Evolutionary conservation across 2,113 vertebrate species (phyloP).

Genomic region (Pleuronectes platessa): DNA sequence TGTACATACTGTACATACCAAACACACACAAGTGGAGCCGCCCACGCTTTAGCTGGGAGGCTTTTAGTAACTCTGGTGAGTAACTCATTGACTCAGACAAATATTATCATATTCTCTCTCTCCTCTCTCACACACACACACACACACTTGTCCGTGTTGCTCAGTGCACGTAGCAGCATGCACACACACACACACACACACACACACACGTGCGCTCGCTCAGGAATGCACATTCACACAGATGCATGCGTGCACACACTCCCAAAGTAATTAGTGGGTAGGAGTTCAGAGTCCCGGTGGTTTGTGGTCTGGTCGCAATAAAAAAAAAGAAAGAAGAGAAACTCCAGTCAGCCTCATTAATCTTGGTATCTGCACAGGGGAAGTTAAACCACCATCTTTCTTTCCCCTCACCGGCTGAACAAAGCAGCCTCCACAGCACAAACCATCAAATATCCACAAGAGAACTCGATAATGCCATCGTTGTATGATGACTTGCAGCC

Average conservation of each 20-base stretch:
- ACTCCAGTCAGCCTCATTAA: slow-evolving; percentile 63
- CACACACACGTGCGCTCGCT: slow-evolving; percentile 1
- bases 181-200: slow-evolving; percentile 8
- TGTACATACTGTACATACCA: slow-evolving; percentile 64
- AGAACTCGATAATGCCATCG: background rate
- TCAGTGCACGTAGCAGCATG: slow-evolving; percentile 25
- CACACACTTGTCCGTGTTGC: background rate
- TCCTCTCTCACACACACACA: background rate
- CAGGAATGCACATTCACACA: slow-evolving; percentile 37
- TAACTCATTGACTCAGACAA: slow-evolving; percentile 63
- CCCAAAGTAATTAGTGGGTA: slow-evolving; percentile 62
- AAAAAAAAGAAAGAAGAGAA: slow-evolving; percentile 38
- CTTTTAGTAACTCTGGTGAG: slow-evolving; percentile 52
- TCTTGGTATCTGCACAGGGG: slow-evolving; percentile 52
- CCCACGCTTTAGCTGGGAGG: slow-evolving; percentile 49
- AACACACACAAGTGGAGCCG: slow-evolving; percentile 52
- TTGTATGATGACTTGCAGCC: slow-evolving; percentile 4
- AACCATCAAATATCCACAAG: slow-evolving; percentile 16
- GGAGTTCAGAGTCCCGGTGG: slow-evolving; percentile 59
- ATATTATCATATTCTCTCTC: slow-evolving; percentile 53
- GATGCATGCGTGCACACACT: slow-evolving; percentile 25
- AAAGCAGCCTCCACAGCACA: slow-evolving; percentile 30
- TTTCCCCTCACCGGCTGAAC: background rate
- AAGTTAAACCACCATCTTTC: slow-evolving; percentile 31
- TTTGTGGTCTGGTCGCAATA: slow-evolving; percentile 59